Conservation (phyloP, 2,888 invertebrate genomes). For the Lithophane ornitopus region DNA sequence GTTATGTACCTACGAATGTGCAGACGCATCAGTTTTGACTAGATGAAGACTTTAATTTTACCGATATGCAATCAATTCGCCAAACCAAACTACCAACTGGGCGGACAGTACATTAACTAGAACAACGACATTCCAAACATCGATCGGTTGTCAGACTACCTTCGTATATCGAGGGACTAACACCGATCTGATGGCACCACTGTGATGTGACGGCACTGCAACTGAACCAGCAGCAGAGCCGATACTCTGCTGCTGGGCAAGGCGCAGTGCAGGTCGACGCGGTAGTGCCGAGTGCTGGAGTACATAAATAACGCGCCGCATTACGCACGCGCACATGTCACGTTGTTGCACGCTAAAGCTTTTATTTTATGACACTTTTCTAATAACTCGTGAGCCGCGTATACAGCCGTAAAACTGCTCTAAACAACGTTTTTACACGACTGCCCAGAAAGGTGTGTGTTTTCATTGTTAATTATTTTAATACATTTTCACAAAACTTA, state of each 20-base stretch:
- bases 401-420: background rate
- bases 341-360: background rate
- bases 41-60: background rate
- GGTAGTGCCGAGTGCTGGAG: too few species aligned
- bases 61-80: background rate
- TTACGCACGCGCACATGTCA: background rate
- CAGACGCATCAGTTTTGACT: background rate
- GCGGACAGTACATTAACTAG: background rate
- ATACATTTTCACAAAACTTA: background rate
- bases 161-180: background rate
- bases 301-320: conserved; percentile 30
- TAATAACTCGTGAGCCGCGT: conserved; percentile 1
- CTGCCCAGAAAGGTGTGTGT: too few species aligned
- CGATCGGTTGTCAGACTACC: background rate
- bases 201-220: too few species aligned
- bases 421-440: background rate
- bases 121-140: background rate
- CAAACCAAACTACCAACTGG: background rate
- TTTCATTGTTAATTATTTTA: background rate
- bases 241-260: background rate
- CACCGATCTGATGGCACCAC: background rate
- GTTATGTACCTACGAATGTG: background rate
- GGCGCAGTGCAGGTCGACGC: background rate
- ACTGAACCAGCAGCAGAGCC: too few species aligned
- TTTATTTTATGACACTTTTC: too few species aligned